These are phyloP conservation scores for Nymphicus hollandicus DNA, from an alignment of 2,113 vertebrate genomes.

Conservation along the genomic window DNA sequence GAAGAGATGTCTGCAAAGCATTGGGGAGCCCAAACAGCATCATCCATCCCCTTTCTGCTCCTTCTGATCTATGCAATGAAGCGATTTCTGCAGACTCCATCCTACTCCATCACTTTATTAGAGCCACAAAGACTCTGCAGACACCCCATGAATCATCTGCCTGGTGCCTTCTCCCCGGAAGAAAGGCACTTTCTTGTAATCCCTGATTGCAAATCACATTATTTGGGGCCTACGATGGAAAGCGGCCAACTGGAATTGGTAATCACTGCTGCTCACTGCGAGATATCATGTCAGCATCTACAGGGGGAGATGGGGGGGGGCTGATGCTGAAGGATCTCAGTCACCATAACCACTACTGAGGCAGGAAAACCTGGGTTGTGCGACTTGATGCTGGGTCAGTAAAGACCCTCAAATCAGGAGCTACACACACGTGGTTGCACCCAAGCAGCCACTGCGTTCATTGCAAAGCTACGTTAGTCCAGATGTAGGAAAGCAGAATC, in stretches of 20 bases:
- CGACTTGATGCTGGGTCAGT: background rate
- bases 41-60: background rate
- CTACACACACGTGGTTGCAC: accelerated
- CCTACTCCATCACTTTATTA: background rate
- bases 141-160: background rate
- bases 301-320: background rate
- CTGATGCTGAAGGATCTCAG: background rate
- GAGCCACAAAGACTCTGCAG: background rate
- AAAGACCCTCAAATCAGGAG: background rate
- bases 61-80: accelerated
- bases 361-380: background rate
- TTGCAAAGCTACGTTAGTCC: background rate
- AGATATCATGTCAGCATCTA: background rate
- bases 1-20: background rate
- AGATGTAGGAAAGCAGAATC: background rate
- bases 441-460: background rate
- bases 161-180: background rate
- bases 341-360: background rate
- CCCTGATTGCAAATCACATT: background rate
- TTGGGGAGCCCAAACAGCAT: accelerated
- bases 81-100: background rate
- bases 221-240: background rate
- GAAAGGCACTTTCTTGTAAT: background rate
- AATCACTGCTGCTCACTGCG: background rate
- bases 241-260: background rate